Base-by-base conservation (phyloP, 2,888 invertebrate genomes). In the Bugulina stolonifera region DNA sequence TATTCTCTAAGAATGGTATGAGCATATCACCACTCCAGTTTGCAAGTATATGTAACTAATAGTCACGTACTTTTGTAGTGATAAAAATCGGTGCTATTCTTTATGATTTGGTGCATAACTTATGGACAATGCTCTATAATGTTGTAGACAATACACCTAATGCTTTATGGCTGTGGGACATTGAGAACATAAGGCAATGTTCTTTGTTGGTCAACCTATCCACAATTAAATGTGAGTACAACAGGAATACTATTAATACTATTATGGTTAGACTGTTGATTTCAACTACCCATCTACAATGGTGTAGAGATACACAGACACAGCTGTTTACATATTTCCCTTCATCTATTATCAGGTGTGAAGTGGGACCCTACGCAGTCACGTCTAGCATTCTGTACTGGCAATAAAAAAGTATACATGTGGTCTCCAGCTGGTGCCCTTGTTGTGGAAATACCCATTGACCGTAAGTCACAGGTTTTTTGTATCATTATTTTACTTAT, bases 141-240 rank as follows among this genome's bases (percentile, higher is more conserved):
- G n/a, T n/a, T 73, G 23, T 76, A 81, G 81, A 84, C 73, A 83
- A 82, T 74, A 83, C 84, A 83, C 85, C 85, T 1, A 79, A 78
- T 72, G 80, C 80, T 2, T 73, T 85, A 70, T 85, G 85, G 85
- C 81, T 85, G 69, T 85, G 84, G 85, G 81, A 81, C 69, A 76
- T 85, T 10, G 76, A 79, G 72, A 79, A 77, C 35, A 75, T 85
- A 3, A 69, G 77, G 0, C 76, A 82, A 52, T 78, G 78, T 74
- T 80, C 82, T n/a, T 78, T 85, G 0, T 77, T 85, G 1, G 77
- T 84, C 29, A 85, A 85, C 71, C 78, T 78, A 35, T 76, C 80
- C 23, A 80, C 83, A 1, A 81, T 85, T 52, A 84, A 81, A 76
- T 80, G 82, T 82, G 75, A 76, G 79, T n/a, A n/a, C n/a, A n/a